Evolutionary conservation across 2,888 invertebrate species (phyloP), one percentile per base, ranked within the genome.

Genomic region (Girardia tigrina): DNA sequence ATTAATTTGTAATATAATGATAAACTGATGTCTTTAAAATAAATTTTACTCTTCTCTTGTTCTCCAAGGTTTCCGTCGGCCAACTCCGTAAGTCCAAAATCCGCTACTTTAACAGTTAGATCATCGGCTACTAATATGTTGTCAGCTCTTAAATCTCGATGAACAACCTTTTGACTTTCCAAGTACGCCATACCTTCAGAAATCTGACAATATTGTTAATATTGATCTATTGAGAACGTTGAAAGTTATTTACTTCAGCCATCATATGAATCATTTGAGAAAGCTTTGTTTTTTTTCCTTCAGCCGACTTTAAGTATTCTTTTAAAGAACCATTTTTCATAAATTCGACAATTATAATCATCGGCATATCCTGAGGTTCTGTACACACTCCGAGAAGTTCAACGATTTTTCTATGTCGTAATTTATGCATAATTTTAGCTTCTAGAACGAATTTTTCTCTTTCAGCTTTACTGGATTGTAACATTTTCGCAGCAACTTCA

Each of bases 401-500:
- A n/a, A 94, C 92, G 69, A 94, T 87, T 79, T 92, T 90, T 16
- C 79, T 84, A 76, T 83, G 83, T 1, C 82, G 79, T 70, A 83
- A 78, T 74, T 79, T 79, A 77, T 83, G 83, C 83, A 83, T 83
- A 12, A 82, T 81, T 75, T 81, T 81, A 0, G 83, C 83, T 85
- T 98, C 97, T 85, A 94, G 90, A 0, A 98, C 87, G 87, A 98
- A 98, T 1, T 94, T 95, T 80, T 91, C 90, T 0, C 92, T 91
- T 28, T 94, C 92, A n/a, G 56, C 56, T n/a, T 56, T 56, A 78
- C 95, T 97, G 81, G 92, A 91, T 80, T 94, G 89, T 71, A 98
- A 85, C 0, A 94, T 95, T 86, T 98, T 98, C 23, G 98, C 93
- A 69, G 97, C 97, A 75, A 98, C 97, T 87, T 97, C 95, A 79